Evolutionary conservation across 2,888 invertebrate species (phyloP), one percentile per base, ranked within the genome.

Genomic region (Dryocosmus kuriphilus): DNA sequence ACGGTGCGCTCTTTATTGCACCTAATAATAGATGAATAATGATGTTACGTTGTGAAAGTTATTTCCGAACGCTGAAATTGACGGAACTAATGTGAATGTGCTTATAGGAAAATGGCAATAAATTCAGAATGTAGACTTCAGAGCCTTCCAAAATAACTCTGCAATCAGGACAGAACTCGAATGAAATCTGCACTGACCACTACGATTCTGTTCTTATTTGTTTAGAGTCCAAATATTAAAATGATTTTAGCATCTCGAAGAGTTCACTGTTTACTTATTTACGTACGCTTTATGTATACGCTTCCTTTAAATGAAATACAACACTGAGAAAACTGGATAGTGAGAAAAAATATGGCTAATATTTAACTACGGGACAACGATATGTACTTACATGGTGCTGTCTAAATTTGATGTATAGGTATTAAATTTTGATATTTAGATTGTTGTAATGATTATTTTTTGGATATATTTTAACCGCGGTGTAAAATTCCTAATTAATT

Each of bases 1-100:
- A 71, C 71, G 51, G 71, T 71, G n/a, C 22, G 51, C 51, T 71
- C 71, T 71, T 71, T 71, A 71, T 71, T 71, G 51, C 71, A 71
- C 51, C 71, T 71, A 71, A 71, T 71, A 71, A 71, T 71, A 71
- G 71, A 71, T 71, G 71, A 51, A 71, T 71, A 71, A 71, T 51
- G 71, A 71, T 71, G 71, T 71, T 71, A 46, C 51, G 67, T 65
- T 71, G 71, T 71, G 51, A 71, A 71, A 71, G 71, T 51, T 71
- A 71, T 71, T 71, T 71, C 32, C 46, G 71, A 71, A n/a, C 11
- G 51, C 14, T 71, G 5, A 51, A 71, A 71, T 51, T 71, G 71
- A 71, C 71, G 27, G 51, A 71, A 51, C 30, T 51, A 46, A 65
- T 46, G 27, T 27, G 71, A 51, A n/a, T 71, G 51, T 51, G n/a